Percentiles rank a stretch among this genome's conserved stretches.
Evolutionary conservation across 2,113 vertebrate genomes (phyloP).

Genomic region (Brienomyrus longianalis): DNA sequence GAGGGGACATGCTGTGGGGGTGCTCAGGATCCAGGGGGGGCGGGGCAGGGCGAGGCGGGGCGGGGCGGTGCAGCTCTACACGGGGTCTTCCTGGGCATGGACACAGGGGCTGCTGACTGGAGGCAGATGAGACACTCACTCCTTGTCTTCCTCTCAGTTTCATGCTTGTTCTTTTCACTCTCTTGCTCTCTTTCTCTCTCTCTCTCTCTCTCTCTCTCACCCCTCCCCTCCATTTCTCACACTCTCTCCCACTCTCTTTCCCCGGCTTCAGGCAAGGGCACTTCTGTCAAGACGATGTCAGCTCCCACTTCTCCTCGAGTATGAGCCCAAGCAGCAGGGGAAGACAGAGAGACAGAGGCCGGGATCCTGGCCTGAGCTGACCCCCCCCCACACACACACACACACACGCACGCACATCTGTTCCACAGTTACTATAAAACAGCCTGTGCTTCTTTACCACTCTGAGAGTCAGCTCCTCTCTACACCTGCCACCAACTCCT

Average conservation of each 20-base stretch:
- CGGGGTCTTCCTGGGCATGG: not conserved
- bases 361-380: not conserved
- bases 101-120: not conserved
- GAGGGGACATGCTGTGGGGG: not conserved
- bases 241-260: not conserved
- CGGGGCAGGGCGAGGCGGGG: too few species aligned
- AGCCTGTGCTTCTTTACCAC: not conserved
- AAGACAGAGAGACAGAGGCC: not conserved
- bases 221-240: not conserved
- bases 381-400: not conserved
- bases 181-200: not conserved
- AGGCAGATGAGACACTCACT: not conserved
- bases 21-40: not conserved
- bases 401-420: not conserved
- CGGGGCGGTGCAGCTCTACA: not conserved
- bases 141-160: not conserved
- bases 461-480: not conserved
- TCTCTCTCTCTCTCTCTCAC: not conserved
- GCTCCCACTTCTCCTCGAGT: conserved; percentile 3
- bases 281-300: conserved; percentile 11
- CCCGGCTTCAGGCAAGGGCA: conserved; percentile 17
- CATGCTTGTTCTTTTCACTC: not conserved
- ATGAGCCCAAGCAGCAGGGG: not conserved
- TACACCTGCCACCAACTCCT: not conserved
- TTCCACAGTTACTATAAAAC: not conserved